Conservation (phyloP, 1,140 invertebrate species). For the Caligus rogercresseyi region DNA sequence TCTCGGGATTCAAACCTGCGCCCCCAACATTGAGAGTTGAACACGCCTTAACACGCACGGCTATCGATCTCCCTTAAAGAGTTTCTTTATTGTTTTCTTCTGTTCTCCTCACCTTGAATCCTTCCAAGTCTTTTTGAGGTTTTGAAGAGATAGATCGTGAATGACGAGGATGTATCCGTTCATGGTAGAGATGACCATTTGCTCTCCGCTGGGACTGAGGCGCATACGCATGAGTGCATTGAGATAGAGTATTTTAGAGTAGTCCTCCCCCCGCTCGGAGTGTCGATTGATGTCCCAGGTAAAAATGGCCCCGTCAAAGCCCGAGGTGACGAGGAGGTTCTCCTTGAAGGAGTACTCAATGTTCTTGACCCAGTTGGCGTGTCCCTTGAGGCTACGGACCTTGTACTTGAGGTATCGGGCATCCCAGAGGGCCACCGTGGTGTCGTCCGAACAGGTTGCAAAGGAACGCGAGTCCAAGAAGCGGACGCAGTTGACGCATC, state of each 20-base stretch:
- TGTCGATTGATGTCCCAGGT: conserved; percentile 84
- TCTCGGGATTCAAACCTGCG: too few species aligned
- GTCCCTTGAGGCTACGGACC: conserved; percentile 57
- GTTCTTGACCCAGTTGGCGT: conserved; percentile 90
- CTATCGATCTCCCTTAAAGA: background rate
- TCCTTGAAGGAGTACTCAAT: conserved; percentile 78
- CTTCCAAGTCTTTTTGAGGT: conserved; percentile 57
- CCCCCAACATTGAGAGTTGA: too few species aligned
- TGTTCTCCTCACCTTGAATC: conserved; percentile 48
- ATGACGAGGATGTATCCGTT: conserved; percentile 73
- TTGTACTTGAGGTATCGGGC: conserved; percentile 57
- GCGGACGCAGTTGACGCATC: conserved; percentile 79
- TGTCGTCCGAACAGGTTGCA: conserved; percentile 83
- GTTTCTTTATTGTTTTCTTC: conserved; percentile 8
- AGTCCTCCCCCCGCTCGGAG: conserved; percentile 9
- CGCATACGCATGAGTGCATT: conserved; percentile 72
- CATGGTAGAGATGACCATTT: conserved; percentile 75
- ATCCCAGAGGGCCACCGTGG: conserved; percentile 78
- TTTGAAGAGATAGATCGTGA: conserved; percentile 63
- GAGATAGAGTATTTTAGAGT: conserved; percentile 53
- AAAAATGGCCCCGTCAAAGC: conserved; percentile 79
- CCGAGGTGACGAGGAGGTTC: conserved; percentile 67
- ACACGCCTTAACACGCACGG: too few species aligned
- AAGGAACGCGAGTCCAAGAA: conserved; percentile 72
- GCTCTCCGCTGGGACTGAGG: conserved; percentile 58